Percentiles rank a stretch among this genome's conserved stretches.
These are phyloP conservation scores for Andrena fulva DNA, from an alignment of 2,888 invertebrate species.

Conservation along the genomic window DNA sequence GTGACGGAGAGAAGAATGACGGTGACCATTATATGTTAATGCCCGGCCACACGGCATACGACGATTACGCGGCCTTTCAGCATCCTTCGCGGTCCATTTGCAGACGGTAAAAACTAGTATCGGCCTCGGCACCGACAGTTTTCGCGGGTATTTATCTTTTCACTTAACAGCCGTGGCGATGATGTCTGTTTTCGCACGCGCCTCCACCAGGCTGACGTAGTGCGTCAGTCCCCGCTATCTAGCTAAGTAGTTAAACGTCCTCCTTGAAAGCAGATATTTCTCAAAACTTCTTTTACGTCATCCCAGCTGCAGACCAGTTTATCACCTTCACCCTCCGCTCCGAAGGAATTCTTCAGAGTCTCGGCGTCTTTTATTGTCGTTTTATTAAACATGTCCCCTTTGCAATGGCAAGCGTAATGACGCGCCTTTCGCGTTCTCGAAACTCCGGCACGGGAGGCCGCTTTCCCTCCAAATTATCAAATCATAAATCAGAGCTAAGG, in stretches of 20 bases:
- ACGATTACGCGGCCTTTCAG: conserved; percentile 78
- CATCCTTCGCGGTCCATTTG: conserved; percentile 72
- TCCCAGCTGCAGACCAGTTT: background rate
- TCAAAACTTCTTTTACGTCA: conserved; percentile 2
- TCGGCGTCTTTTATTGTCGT: too few relatives aligned
- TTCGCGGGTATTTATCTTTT: conserved; percentile 57
- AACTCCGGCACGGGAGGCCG: background rate
- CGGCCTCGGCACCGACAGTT: conserved; percentile 26
- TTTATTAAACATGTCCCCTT: background rate
- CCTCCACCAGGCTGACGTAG: background rate
- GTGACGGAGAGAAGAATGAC: conserved; percentile 76
- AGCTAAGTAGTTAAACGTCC: background rate
- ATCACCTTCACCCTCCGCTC: too few relatives aligned
- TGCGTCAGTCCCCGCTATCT: conserved; percentile 5
- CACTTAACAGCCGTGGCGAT: conserved; percentile 34
- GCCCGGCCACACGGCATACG: conserved; percentile 81
- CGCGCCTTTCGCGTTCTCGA: background rate
- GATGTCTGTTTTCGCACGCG: conserved; percentile 47
- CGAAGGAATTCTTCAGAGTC: too few relatives aligned
- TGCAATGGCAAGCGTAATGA: too few relatives aligned
- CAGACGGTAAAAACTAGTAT: conserved; percentile 51
- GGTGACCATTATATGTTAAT: conserved; percentile 82
- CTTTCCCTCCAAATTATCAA: background rate
- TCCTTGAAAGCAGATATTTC: conserved; percentile 14
- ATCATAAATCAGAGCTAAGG: background rate